These are phyloP conservation scores for Listronotus oregonensis DNA, from an alignment of 1,140 invertebrate genomes.

Conservation along the genomic window DNA sequence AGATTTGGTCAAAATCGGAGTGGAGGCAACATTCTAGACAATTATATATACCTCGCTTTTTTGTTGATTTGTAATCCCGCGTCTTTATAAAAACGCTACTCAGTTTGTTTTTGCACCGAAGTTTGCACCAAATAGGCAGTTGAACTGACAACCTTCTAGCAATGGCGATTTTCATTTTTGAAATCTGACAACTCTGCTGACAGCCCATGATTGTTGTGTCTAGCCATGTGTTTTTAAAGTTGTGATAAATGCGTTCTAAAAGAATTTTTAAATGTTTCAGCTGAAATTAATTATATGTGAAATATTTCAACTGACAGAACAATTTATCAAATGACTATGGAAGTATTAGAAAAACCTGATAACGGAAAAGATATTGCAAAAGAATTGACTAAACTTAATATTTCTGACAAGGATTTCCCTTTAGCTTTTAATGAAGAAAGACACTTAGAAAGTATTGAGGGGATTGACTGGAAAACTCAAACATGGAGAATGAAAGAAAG, in stretches of 20 bases:
- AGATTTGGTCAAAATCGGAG: too few species aligned
- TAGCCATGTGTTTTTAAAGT: slow-evolving; percentile 14
- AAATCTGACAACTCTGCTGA: too few species aligned
- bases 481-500: slow-evolving; percentile 91
- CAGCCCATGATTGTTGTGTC: too few species aligned
- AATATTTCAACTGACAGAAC: not conserved
- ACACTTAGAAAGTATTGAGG: slow-evolving; percentile 78
- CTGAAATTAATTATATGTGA: not conserved
- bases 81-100: too few species aligned
- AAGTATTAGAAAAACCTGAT: slow-evolving; percentile 16
- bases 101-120: too few species aligned
- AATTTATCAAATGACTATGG: not conserved
- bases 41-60: too few species aligned
- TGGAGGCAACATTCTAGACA: too few species aligned
- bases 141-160: too few species aligned
- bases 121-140: too few species aligned
- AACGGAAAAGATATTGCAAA: slow-evolving; percentile 4
- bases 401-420: slow-evolving; percentile 66
- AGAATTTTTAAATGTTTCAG: not conserved
- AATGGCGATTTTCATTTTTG: too few species aligned
- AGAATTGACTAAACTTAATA: slow-evolving; percentile 15
- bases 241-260: slow-evolving; percentile 7
- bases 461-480: slow-evolving; percentile 72
- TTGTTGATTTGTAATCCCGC: too few species aligned
- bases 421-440: slow-evolving; percentile 71